Percentiles rank a stretch among this genome's conserved stretches.
Conservation (phyloP, 2,113 vertebrate species). For the Heliornis fulica region DNA sequence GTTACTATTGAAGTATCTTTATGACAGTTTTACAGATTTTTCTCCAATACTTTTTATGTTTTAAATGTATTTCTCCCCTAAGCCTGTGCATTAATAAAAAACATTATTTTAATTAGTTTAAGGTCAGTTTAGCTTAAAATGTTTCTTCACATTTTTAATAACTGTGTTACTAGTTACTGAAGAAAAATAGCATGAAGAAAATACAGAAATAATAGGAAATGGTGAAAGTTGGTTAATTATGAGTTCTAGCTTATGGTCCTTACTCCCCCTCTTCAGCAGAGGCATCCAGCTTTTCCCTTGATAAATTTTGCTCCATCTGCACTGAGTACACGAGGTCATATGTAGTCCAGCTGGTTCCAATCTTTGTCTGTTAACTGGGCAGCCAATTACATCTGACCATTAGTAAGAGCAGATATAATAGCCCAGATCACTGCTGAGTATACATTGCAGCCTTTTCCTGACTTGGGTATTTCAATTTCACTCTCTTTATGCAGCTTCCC, state of each 20-base stretch:
- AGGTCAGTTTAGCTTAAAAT: neutral
- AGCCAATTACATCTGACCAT: neutral
- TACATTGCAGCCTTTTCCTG: neutral
- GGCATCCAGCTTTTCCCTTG: neutral
- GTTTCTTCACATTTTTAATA: neutral
- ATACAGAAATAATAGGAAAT: neutral
- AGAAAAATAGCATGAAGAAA: neutral
- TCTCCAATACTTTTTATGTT: neutral
- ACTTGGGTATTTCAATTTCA: neutral
- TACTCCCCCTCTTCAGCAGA: neutral
- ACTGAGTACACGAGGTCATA: neutral
- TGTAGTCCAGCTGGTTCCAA: neutral
- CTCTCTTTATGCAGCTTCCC: neutral
- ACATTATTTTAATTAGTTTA: neutral
- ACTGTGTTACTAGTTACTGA: neutral
- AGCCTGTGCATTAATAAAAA: neutral
- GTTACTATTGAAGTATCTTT: neutral
- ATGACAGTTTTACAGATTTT: neutral
- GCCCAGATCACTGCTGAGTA: neutral
- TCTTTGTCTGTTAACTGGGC: neutral
- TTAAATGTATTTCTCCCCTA: neutral
- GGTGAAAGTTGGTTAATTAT: neutral
- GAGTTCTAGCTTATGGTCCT: neutral
- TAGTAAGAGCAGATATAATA: neutral
- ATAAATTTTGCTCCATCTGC: neutral